Percentiles rank a stretch among this genome's conserved stretches.
Conservation (phyloP, 2,113 vertebrate genomes). For the Dasypus novemcinctus region DNA sequence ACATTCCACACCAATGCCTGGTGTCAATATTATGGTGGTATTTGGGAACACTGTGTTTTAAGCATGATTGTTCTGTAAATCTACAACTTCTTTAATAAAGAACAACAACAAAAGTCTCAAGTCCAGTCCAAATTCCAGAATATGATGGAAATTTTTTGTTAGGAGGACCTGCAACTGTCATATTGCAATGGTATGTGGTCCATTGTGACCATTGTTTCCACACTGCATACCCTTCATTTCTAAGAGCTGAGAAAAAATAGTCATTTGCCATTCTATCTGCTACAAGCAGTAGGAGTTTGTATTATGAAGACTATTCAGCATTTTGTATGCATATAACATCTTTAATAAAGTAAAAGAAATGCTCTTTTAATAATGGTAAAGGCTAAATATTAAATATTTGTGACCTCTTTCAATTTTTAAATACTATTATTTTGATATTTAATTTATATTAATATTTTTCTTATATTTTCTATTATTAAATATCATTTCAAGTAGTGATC, state of each 20-base stretch:
- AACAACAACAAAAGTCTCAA: background rate
- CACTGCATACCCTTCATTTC: background rate
- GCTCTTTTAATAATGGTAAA: background rate
- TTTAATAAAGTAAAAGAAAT: too few relatives aligned
- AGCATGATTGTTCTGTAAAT: too few relatives aligned
- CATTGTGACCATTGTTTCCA: background rate
- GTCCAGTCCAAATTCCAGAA: background rate
- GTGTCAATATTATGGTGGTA: too few relatives aligned
- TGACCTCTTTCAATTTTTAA: background rate
- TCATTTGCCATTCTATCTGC: background rate
- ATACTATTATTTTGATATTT: background rate
- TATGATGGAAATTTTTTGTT: background rate
- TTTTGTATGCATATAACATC: background rate
- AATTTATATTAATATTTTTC: background rate
- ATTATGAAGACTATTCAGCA: background rate
- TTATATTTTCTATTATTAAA: background rate
- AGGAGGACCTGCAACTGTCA: background rate
- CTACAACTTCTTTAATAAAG: too few relatives aligned
- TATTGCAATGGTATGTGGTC: background rate
- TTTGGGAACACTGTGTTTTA: too few relatives aligned
- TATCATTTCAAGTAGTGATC: background rate
- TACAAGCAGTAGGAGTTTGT: too few relatives aligned
- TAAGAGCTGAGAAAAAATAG: background rate
- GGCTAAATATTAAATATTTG: background rate
- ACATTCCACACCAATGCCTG: too few relatives aligned